A percentile compares a stretch with the other conserved stretches of the same genome.
Evolutionary conservation across 2,888 invertebrate genomes (phyloP).

Genomic region (Polylopha cassiicola): DNA sequence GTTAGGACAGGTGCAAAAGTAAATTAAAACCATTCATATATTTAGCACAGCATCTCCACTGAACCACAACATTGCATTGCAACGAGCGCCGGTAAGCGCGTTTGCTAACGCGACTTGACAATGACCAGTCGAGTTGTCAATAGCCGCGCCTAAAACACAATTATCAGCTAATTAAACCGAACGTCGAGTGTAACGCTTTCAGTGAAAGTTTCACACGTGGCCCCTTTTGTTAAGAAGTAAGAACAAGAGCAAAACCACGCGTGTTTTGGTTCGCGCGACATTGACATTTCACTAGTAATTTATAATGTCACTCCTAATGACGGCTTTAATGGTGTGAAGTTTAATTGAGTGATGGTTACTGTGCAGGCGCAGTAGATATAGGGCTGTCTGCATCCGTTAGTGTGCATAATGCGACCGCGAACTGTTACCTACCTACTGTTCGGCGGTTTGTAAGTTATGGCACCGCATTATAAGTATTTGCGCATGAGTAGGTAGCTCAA

Average conservation of each 20-base stretch:
- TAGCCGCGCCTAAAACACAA: conserved; percentile 41
- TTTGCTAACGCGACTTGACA: conserved; percentile 23
- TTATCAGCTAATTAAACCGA: conserved; percentile 57
- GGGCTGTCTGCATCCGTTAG: conserved; percentile 56
- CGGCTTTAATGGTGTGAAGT: conserved; percentile 25
- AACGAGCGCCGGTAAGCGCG: too few relatives aligned
- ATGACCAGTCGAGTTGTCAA: conserved; percentile 27
- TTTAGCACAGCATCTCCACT: conserved; percentile 12
- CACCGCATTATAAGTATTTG: conserved; percentile 11
- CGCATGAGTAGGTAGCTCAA: conserved; percentile 11
- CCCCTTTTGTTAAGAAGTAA: conserved; percentile 40
- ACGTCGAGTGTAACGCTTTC: conserved; percentile 47
- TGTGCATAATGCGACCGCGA: conserved; percentile 61
- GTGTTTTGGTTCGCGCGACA: conserved; percentile 45
- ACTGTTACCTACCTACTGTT: conserved; percentile 50
- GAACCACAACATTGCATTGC: conserved; percentile 7
- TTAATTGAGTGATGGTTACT: conserved; percentile 28
- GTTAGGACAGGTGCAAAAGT: conserved; percentile 12
- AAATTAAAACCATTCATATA: conserved; percentile 17
- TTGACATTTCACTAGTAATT: conserved; percentile 40
- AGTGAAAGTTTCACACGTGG: conserved; percentile 66
- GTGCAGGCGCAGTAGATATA: conserved; percentile 35
- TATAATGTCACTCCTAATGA: conserved; percentile 24
- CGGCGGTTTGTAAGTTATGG: conserved; percentile 4
- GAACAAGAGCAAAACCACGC: conserved; percentile 36